Evolutionary conservation across 2,113 vertebrate species (phyloP), one percentile per base, ranked within the genome.

Genomic region (Grallaria varia): DNA sequence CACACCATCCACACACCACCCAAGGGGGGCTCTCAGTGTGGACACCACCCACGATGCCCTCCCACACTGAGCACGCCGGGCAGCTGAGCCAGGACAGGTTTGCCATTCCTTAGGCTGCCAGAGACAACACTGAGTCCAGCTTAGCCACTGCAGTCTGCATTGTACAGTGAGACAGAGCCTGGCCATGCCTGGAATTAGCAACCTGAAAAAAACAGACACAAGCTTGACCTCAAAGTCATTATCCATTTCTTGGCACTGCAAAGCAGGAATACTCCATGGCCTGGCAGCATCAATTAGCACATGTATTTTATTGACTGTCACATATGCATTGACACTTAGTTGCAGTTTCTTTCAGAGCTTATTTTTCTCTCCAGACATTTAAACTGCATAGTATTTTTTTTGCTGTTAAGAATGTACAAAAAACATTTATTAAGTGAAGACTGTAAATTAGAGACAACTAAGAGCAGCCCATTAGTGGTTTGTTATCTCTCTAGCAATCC

Each of bases 51-150:
- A 23, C 16, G 49, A 1, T 58, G n/a, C 53, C 3, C 24, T 42
- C 35, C 9, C 1, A 0, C 15, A 5, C 30, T 0, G 13, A 42
- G 8, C 55, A 18, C 10, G 6, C 17, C 0, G 1, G 8, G 5
- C 75, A 33, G 84, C 60, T 33, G 25, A 20, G 33, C 44, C 62
- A 59, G 60, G 18, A 22, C 18, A 47, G 35, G 35, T 22, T 45
- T 58, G 42, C 60, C 39, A 4, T 9, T 24, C 66, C 7, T 14
- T 3, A 25, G 18, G 19, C 30, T 59, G 60, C 31, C 76, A 62
- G 15, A 53, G 39, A 12, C 1, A 81, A 7, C 50, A 7, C 35
- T 5, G 2, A 0, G 4, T n/a, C 35, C 68, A 17, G 6, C 19
- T 33, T 6, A 62, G 31, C 12, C 52, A 19, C 14, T 0, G 11